These are phyloP conservation scores for Netta rufina DNA, from an alignment of 2,797 vertebrate species.

Conservation along the genomic window DNA sequence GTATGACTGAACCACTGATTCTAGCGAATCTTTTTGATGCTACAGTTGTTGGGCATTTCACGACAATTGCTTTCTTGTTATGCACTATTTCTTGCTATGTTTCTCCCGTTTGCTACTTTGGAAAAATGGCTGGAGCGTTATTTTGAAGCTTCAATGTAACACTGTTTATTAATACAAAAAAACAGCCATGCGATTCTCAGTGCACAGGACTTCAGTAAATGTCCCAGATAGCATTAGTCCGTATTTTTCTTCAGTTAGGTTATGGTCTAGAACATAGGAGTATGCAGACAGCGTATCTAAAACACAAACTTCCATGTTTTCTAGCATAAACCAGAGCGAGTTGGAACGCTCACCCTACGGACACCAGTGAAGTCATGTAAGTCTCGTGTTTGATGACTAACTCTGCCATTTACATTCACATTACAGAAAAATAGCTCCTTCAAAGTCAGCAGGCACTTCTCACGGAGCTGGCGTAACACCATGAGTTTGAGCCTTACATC, in stretches of 20 bases:
- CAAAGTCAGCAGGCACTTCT: background rate
- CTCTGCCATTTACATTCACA: background rate
- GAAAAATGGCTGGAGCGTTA: background rate
- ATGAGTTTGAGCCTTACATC: too few relatives aligned
- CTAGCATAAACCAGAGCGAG: background rate
- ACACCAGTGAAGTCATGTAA: background rate
- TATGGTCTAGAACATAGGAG: background rate
- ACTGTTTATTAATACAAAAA: background rate
- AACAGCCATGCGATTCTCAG: background rate
- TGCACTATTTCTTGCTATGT: background rate
- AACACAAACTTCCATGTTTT: background rate
- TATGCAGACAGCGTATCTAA: background rate
- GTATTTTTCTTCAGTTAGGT: background rate
- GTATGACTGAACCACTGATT: background rate
- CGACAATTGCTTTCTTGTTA: background rate
- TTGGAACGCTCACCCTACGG: background rate
- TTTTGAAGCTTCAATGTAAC: background rate
- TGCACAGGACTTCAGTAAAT: fast-evolving
- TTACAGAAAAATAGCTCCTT: background rate
- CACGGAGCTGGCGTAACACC: background rate
- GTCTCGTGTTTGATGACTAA: background rate
- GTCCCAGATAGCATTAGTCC: background rate
- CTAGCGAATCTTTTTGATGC: background rate
- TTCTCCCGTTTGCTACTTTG: background rate
- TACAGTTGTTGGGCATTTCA: background rate